phyloP scores from a whole-genome alignment of 1,140 invertebrate species.

The Polypedilum vanderplanki region DNA sequence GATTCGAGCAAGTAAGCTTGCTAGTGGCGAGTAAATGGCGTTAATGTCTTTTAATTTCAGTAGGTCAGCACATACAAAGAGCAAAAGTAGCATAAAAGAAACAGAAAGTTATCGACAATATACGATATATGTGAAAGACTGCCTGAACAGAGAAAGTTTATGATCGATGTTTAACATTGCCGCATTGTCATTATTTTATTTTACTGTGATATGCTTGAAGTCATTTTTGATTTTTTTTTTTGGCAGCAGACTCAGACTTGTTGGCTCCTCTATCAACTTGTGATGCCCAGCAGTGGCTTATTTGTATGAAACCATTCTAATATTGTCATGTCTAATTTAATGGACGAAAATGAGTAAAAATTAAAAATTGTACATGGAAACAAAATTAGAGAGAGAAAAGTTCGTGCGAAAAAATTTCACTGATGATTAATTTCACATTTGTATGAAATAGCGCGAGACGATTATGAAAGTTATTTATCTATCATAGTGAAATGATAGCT shows the following conservation, averaged over 20 bases:
- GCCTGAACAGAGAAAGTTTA: not conserved
- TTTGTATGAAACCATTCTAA: too few species aligned
- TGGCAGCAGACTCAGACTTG: not conserved
- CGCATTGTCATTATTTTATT: slow-evolving; percentile 11
- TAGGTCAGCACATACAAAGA: not conserved
- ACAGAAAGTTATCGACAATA: slow-evolving; percentile 4
- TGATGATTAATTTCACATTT: not conserved
- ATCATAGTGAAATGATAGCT: not conserved
- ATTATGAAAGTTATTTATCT: slow-evolving; percentile 12
- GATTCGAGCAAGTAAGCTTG: not conserved
- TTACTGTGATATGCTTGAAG: not conserved
- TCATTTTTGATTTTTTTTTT: not conserved
- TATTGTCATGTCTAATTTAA: too few species aligned
- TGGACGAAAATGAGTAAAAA: too few species aligned
- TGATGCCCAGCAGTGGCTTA: too few species aligned
- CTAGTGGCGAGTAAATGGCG: not conserved
- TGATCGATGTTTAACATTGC: slow-evolving; percentile 12
- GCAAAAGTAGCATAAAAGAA: not conserved
- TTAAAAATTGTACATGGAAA: not conserved
- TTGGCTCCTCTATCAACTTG: too few species aligned
- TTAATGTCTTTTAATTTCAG: not conserved
- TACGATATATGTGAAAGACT: not conserved
- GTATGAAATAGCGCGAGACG: slow-evolving; percentile 11
- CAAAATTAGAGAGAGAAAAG: not conserved
- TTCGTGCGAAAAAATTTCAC: slow-evolving; percentile 12